Conservation (phyloP, 2,797 vertebrate genomes). For the Danio aesculapii region DNA sequence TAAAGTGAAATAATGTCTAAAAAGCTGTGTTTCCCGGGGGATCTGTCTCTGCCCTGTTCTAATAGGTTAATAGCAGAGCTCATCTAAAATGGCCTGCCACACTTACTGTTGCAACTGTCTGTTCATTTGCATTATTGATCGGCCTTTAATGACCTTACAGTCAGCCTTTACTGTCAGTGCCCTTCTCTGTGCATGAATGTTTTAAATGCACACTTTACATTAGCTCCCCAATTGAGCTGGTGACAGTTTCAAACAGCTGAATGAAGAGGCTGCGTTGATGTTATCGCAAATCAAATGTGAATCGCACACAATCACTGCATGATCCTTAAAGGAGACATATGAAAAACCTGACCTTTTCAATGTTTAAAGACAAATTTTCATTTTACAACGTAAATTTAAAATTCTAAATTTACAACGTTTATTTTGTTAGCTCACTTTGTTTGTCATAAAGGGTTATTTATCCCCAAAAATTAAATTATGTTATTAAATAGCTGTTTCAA, state of each 20-base stretch:
- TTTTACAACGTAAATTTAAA: no score
- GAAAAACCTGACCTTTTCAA: no score
- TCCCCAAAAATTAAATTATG: no score
- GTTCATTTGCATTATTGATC: slow-evolving; percentile 65
- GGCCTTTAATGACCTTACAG: slow-evolving; percentile 60
- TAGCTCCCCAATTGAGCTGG: not conserved
- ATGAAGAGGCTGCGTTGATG: slow-evolving; percentile 16
- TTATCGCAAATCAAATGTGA: slow-evolving; percentile 9
- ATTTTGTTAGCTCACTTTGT: no score
- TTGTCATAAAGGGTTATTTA: no score
- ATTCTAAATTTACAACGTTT: no score
- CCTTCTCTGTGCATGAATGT: slow-evolving; percentile 19
- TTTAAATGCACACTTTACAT: slow-evolving; percentile 16
- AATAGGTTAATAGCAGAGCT: slow-evolving; percentile 35
- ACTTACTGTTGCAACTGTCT: slow-evolving; percentile 33
- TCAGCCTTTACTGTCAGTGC: slow-evolving; percentile 26
- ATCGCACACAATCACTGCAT: not conserved
- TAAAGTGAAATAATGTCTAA: not conserved
- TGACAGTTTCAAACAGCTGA: slow-evolving; percentile 7
- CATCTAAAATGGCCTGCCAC: slow-evolving; percentile 49
- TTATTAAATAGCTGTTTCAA: no score
- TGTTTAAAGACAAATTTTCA: no score
- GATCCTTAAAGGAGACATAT: no score
- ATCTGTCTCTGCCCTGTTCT: slow-evolving; percentile 38
- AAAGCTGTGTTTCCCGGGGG: not conserved